phyloP scores from a whole-genome alignment of 1,140 invertebrate genomes.

The Diachasmimorpha longicaudata region DNA sequence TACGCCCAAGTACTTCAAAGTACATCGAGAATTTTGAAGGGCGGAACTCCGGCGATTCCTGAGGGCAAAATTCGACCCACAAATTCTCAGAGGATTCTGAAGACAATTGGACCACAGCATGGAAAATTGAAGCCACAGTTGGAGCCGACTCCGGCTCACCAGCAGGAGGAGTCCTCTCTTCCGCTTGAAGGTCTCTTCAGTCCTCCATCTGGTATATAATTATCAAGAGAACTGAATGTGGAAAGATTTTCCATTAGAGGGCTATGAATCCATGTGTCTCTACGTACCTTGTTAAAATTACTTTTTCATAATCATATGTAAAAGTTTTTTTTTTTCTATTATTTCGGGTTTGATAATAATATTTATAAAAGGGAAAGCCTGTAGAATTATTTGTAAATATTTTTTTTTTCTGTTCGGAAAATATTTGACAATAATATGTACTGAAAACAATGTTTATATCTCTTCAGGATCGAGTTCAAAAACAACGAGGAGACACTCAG shows the following conservation, averaged over 20 bases:
- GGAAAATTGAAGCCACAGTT: slow-evolving; percentile 58
- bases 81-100: slow-evolving; percentile 72
- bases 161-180: slow-evolving; percentile 65
- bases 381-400: too few species aligned
- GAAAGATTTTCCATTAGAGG: neutral
- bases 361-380: too few species aligned
- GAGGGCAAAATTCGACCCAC: slow-evolving; percentile 69
- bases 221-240: neutral
- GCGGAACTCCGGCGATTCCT: neutral
- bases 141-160: slow-evolving; percentile 68
- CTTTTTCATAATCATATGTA: too few species aligned
- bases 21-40: slow-evolving; percentile 67
- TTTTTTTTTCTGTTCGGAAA: too few species aligned
- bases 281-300: too few species aligned
- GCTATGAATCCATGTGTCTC: neutral
- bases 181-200: slow-evolving; percentile 60
- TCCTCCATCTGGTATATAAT: slow-evolving; percentile 40
- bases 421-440: too few species aligned
- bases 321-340: too few species aligned
- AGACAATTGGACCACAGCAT: slow-evolving; percentile 73
- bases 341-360: too few species aligned
- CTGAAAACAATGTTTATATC: too few species aligned
- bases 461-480: slow-evolving; percentile 32
- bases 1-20: slow-evolving; percentile 84
- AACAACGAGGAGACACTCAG: slow-evolving; percentile 44